Percentiles rank a stretch among this genome's conserved stretches.
phyloP scores from a whole-genome alignment of 2,888 invertebrate species.

The Eilema depressum region DNA sequence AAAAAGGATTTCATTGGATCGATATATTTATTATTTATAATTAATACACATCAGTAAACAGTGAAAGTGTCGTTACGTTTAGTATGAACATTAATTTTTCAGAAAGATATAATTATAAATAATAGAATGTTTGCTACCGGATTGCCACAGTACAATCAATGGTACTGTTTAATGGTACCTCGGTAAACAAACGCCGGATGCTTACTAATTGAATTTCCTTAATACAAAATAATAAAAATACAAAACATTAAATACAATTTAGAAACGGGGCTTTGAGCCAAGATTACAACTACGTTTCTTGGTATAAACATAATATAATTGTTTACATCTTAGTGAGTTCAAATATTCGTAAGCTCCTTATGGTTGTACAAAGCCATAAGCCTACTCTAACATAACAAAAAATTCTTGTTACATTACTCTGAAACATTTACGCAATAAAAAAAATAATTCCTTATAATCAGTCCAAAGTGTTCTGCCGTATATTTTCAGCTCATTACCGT shows the following conservation, averaged over 20 bases:
- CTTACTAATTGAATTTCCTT: neutral
- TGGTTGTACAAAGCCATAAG: neutral
- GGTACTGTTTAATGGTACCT: no score
- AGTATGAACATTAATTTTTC: no score
- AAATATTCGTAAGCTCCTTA: neutral
- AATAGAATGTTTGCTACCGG: no score
- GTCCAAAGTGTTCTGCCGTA: neutral
- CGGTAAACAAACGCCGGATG: neutral
- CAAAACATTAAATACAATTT: neutral
- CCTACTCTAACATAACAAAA: neutral
- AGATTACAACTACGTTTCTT: neutral
- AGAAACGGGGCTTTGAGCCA: neutral
- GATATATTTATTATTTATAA: neutral
- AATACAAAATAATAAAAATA: no score
- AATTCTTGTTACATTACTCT: neutral
- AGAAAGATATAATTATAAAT: no score
- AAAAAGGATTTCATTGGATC: neutral
- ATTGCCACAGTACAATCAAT: no score
- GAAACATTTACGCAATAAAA: neutral
- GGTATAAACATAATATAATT: neutral
- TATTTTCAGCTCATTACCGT: neutral
- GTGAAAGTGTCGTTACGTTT: neutral
- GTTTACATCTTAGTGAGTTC: neutral
- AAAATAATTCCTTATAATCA: neutral
- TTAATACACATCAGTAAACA: no score